Evolutionary conservation across 2,797 vertebrate species (phyloP).

Genomic region (Pempheris klunzingeri): DNA sequence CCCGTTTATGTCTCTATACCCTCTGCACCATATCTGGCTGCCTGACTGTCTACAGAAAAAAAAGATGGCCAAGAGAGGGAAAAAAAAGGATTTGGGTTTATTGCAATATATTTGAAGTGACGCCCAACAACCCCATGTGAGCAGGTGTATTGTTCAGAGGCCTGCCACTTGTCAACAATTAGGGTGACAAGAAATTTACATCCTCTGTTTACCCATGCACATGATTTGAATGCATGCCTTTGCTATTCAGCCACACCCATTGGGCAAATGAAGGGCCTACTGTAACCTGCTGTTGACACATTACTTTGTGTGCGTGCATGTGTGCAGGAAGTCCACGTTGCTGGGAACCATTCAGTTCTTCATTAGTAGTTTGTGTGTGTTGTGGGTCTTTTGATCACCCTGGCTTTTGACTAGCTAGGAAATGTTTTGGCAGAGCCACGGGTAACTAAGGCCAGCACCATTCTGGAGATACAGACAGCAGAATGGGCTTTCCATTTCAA

Average conservation of each 20-base stretch:
- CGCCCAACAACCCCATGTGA: not conserved
- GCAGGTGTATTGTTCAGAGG: not conserved
- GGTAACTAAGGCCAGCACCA: constrained; percentile 81
- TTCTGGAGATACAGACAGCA: constrained; percentile 49
- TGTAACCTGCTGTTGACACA: constrained; percentile 57
- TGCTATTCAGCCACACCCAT: constrained; percentile 58
- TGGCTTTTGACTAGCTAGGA: constrained; percentile 69
- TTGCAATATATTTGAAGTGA: not conserved
- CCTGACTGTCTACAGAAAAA: not conserved
- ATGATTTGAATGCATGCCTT: constrained; percentile 72
- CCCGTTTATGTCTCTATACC: not conserved
- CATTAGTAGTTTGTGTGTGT: constrained; percentile 82
- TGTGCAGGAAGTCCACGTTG: constrained; percentile 64
- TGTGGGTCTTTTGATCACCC: constrained; percentile 66
- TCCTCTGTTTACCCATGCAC: constrained; percentile 49
- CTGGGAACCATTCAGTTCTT: constrained; percentile 67
- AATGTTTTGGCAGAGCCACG: constrained; percentile 81
- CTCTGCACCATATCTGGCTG: not conserved
- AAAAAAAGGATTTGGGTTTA: not conserved
- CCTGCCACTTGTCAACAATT: not conserved
- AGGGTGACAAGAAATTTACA: constrained; percentile 56
- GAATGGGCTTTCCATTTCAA: constrained; percentile 49
- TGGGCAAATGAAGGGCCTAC: constrained; percentile 63
- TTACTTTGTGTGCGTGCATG: constrained; percentile 2
- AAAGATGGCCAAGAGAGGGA: not conserved